These are phyloP conservation scores for Leucophenga varia DNA, from an alignment of 1,140 invertebrate genomes.

Conservation along the genomic window DNA sequence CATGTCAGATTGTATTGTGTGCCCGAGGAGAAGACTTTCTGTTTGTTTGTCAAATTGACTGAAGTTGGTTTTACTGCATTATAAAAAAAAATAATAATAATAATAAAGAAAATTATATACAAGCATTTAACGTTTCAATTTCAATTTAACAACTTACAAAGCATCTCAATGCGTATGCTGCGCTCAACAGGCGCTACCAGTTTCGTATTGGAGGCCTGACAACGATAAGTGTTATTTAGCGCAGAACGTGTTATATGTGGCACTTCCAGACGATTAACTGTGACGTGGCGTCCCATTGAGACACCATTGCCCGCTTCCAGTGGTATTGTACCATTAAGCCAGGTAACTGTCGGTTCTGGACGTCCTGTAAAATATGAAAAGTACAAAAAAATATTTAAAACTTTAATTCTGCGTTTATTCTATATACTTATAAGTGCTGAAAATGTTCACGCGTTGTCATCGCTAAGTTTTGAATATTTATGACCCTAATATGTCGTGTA, in stretches of 20 bases:
- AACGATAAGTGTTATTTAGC: constrained; percentile 77
- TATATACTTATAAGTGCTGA: too few species aligned
- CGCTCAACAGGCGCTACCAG: constrained; percentile 74
- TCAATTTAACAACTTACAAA: constrained; percentile 65
- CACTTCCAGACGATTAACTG: constrained; percentile 72
- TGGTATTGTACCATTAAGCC: constrained; percentile 68
- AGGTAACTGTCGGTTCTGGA: constrained; percentile 72
- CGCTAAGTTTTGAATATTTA: too few species aligned
- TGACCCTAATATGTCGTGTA: too few species aligned
- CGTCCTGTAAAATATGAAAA: constrained; percentile 63
- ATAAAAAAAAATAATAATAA: neutral
- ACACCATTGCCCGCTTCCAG: constrained; percentile 58
- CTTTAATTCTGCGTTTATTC: too few species aligned
- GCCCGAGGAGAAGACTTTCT: constrained; percentile 69
- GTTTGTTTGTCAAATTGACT: constrained; percentile 71
- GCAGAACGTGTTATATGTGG: constrained; percentile 68
- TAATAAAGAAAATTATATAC: neutral
- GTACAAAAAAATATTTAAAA: too few species aligned
- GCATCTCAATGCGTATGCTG: constrained; percentile 71
- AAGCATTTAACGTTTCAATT: neutral
- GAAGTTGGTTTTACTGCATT: constrained; percentile 69
- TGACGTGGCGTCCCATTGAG: constrained; percentile 65
- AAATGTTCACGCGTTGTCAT: too few species aligned
- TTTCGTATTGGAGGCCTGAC: constrained; percentile 81
- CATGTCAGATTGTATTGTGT: constrained; percentile 72